These are phyloP conservation scores for Genyomyrus donnyi DNA, from an alignment of 2,113 vertebrate species.

Conservation along the genomic window DNA sequence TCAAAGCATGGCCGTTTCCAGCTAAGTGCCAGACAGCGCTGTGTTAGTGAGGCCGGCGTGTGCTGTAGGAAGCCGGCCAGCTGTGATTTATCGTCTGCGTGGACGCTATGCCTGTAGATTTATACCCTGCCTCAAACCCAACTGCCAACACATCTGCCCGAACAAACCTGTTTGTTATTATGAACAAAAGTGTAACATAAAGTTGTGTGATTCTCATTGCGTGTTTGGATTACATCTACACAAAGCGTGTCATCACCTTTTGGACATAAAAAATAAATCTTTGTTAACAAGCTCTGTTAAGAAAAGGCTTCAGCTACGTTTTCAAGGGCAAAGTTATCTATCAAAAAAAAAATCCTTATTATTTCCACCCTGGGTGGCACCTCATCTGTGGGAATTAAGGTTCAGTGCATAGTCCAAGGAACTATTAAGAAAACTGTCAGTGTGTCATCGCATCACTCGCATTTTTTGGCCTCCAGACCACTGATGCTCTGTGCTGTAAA, in stretches of 20 bases:
- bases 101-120: neutral
- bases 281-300: neutral
- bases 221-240: neutral
- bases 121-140: neutral
- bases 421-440: neutral
- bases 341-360: neutral
- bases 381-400: neutral
- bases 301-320: neutral
- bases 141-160: constrained; percentile 1
- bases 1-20: neutral
- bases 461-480: neutral
- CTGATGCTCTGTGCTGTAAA: neutral
- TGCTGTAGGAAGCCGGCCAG: neutral
- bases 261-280: neutral
- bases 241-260: neutral
- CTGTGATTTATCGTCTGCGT: neutral
- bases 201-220: neutral
- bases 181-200: neutral
- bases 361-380: neutral
- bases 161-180: neutral
- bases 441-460: neutral
- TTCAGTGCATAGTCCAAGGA: neutral
- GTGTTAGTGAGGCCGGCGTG: neutral
- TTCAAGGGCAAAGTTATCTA: neutral
- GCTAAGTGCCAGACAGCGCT: neutral